phyloP scores from a whole-genome alignment of 2,888 invertebrate genomes.

The Rhabditoides inermis region DNA sequence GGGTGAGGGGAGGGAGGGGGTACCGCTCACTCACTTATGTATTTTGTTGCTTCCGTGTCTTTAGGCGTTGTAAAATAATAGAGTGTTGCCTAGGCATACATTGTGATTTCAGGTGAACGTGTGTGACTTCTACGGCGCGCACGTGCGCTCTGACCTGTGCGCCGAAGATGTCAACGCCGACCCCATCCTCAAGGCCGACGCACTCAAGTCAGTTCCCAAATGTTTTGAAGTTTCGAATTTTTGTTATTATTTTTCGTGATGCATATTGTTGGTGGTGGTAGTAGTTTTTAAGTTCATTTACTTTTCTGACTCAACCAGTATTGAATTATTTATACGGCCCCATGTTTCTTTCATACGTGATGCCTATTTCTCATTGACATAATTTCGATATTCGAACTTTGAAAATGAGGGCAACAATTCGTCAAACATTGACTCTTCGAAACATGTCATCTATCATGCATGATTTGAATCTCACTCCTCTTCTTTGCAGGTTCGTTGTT shows the following conservation, averaged over 20 bases:
- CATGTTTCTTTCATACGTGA: neutral
- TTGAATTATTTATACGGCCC: too few relatives aligned
- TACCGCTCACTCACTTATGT: neutral
- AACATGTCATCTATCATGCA: too few relatives aligned
- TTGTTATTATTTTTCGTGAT: neutral
- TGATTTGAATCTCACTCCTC: neutral
- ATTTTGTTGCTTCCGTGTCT: neutral
- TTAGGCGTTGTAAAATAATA: slow-evolving; percentile 2
- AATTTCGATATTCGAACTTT: too few relatives aligned
- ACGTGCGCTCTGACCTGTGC: slow-evolving; percentile 77
- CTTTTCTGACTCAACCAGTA: neutral
- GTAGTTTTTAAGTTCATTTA: neutral
- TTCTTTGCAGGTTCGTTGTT: slow-evolving; percentile 64
- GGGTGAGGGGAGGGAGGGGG: neutral
- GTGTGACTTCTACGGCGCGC: slow-evolving; percentile 75
- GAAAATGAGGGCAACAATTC: too few relatives aligned
- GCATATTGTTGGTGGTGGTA: neutral
- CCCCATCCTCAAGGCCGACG: slow-evolving; percentile 78
- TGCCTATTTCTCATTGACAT: neutral
- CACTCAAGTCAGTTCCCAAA: slow-evolving; percentile 76
- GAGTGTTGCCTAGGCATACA: neutral
- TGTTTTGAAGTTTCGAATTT: too few relatives aligned
- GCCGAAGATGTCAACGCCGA: slow-evolving; percentile 52
- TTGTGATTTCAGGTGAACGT: slow-evolving; percentile 64
- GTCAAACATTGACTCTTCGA: too few relatives aligned